Base-by-base conservation (phyloP, 2,113 vertebrate genomes). In the Penelope pileata region DNA sequence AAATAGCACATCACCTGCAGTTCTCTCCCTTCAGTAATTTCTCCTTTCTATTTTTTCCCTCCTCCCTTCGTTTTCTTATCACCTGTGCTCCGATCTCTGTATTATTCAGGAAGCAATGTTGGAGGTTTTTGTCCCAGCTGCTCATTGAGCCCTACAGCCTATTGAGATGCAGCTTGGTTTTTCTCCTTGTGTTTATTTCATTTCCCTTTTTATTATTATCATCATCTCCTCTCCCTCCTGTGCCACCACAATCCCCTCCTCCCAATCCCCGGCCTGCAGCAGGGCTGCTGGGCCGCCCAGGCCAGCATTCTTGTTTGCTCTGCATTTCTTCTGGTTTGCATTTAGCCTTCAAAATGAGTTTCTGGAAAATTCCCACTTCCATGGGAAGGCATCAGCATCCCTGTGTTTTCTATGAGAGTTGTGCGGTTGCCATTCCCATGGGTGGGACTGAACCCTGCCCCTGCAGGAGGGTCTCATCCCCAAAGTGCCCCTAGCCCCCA, bases 1-100 rank as follows among this genome's bases (percentile, higher is more conserved):
- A 91, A 95, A 93, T 13, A 83, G 84, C 91, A 50, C 91, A 75
- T 87, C 85, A 94, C 96, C 89, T 96, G 83, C 91, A 73, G 70
- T 36, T 67, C 87, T 82, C 83, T 89, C 87, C 93, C 89, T 88
- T 79, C 81, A 84, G 86, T 88, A 84, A 78, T 91, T 93, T 86
- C 93, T 93, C 50, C 70, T 64, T 58, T 78, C 92, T 80, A 51
- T 58, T 85, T 83, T 70, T 30, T 24, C 4, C 42, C 38, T 77
- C 82, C 78, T 67, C 60, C 12, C 12, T 64, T 74, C 6, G 2
- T 43, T 42, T 82, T 53, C 85, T 90, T 80, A 88, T 86, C 72
- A 62, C 86, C 89, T 72, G 67, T 7, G 32, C 42, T 73, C 47
- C 59, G 63, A 54, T 84, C 83, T 76, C 90, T 11, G 8, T 36